Percentiles rank a stretch among this genome's conserved stretches.
phyloP scores from a whole-genome alignment of 2,888 invertebrate species.

The Chironomus riparius region DNA sequence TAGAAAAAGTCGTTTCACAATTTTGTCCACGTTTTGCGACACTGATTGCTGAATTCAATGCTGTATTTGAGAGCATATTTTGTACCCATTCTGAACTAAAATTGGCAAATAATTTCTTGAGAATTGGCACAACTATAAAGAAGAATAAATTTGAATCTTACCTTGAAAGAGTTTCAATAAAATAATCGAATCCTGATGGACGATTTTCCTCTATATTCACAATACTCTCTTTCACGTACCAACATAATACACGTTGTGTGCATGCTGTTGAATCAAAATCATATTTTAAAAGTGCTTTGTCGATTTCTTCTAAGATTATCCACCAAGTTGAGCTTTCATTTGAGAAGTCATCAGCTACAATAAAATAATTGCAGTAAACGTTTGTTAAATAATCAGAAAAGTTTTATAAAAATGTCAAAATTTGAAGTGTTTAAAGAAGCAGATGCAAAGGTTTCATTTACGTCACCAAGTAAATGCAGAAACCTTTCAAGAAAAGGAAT shows the following conservation, averaged over 20 bases:
- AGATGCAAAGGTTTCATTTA: background rate
- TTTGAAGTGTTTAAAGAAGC: background rate
- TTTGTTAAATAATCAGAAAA: background rate
- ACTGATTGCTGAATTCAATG: slow-evolving; percentile 47
- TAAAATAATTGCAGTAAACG: background rate
- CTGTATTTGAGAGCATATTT: slow-evolving; percentile 44
- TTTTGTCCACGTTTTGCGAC: slow-evolving; percentile 40
- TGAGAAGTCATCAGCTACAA: background rate
- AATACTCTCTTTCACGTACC: slow-evolving; percentile 42
- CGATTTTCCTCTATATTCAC: slow-evolving; percentile 38
- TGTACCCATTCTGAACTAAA: slow-evolving; percentile 39
- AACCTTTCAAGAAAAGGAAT: background rate
- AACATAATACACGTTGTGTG: slow-evolving; percentile 51
- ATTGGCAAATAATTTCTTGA: background rate
- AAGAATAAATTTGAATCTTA: slow-evolving; percentile 32
- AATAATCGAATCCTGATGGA: slow-evolving; percentile 42
- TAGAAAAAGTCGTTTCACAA: slow-evolving; percentile 43
- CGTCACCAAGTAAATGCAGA: background rate
- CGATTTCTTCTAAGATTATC: slow-evolving; percentile 43
- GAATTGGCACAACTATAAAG: too few relatives aligned
- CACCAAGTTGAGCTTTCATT: slow-evolving; percentile 17
- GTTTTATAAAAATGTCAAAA: background rate
- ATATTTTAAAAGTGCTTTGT: slow-evolving; percentile 47
- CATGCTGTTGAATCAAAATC: slow-evolving; percentile 54
- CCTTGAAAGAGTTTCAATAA: slow-evolving; percentile 45